These are phyloP conservation scores for Scaptomyza reducta DNA, from an alignment of 2,888 invertebrate genomes.

Conservation along the genomic window DNA sequence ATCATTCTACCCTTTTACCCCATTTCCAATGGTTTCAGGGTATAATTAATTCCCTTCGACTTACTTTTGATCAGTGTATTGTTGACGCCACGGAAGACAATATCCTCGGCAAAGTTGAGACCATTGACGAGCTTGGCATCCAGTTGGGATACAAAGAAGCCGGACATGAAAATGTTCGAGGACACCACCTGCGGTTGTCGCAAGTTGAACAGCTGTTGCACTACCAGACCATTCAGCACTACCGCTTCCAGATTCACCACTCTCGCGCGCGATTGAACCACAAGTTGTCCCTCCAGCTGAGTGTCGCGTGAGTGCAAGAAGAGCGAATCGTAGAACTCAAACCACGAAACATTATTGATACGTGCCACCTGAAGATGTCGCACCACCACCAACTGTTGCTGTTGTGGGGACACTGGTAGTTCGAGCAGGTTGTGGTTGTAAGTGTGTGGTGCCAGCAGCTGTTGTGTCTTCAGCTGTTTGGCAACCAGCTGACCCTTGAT, in stretches of 20 bases:
- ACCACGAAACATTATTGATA: conserved; percentile 77
- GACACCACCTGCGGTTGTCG: conserved; percentile 70
- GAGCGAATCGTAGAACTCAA: conserved; percentile 68
- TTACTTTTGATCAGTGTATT: conserved; percentile 72
- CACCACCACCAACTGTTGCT: conserved; percentile 25
- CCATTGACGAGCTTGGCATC: conserved; percentile 72
- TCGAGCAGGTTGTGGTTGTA: conserved; percentile 27
- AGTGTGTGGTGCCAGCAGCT: conserved; percentile 57
- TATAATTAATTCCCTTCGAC: not conserved
- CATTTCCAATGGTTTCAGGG: no score
- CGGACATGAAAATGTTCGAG: conserved; percentile 74
- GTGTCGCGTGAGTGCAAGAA: conserved; percentile 77
- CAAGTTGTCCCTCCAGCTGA: conserved; percentile 68
- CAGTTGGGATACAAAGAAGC: conserved; percentile 67
- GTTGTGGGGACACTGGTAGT: not conserved
- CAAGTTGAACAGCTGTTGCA: conserved; percentile 74
- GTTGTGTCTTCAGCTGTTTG: conserved; percentile 55
- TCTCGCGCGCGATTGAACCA: conserved; percentile 64
- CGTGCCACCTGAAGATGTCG: conserved; percentile 57
- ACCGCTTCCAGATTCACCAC: conserved; percentile 60
- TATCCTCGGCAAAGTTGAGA: conserved; percentile 76
- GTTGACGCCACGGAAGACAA: conserved; percentile 72
- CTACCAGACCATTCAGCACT: conserved; percentile 71
- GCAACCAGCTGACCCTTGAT: conserved; percentile 59
- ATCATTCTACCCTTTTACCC: no score